Conservation (phyloP, 2,888 invertebrate species). For the Hedychridium roseum region DNA sequence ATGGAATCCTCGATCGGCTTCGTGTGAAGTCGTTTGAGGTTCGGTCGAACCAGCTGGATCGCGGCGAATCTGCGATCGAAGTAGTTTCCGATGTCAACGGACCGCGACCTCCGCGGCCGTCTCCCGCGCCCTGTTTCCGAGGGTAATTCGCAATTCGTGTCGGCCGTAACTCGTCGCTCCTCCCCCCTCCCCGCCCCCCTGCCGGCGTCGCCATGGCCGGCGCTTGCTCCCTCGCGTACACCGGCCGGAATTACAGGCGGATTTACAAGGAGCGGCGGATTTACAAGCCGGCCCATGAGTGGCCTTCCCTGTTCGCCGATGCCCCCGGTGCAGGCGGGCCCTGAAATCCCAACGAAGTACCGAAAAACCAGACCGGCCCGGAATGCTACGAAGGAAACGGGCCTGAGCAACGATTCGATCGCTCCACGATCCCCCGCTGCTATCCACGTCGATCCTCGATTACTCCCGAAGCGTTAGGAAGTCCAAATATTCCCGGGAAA, state of each 20-base stretch:
- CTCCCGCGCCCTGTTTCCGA: conserved; percentile 46
- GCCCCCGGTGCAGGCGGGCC: conserved; percentile 31
- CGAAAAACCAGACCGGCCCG: conserved; percentile 42
- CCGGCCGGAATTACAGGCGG: conserved; percentile 55
- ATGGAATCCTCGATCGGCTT: too few relatives aligned
- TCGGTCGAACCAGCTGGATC: conserved; percentile 22
- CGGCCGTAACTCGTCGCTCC: conserved; percentile 55
- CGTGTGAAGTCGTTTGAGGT: too few relatives aligned
- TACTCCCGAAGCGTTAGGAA: too few relatives aligned
- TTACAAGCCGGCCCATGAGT: conserved; percentile 59
- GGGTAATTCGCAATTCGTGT: conserved; percentile 61
- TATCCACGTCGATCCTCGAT: too few relatives aligned
- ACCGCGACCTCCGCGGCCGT: conserved; percentile 42
- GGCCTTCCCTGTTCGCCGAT: conserved; percentile 58
- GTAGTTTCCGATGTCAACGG: conserved; percentile 61
- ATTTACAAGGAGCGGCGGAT: conserved; percentile 58
- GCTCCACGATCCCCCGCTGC: too few relatives aligned
- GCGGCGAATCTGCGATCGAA: conserved; percentile 42
- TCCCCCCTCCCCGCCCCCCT: conserved; percentile 21
- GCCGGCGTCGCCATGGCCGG: too few relatives aligned
- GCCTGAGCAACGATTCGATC: too few relatives aligned
- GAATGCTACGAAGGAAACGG: conserved; percentile 32
- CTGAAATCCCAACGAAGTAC: conserved; percentile 45
- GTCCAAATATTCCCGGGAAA: too few relatives aligned
- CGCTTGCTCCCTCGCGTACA: conserved; percentile 43